Evolutionary conservation across 2,888 invertebrate genomes (phyloP).

Genomic region (Eurytoma adleriae): DNA sequence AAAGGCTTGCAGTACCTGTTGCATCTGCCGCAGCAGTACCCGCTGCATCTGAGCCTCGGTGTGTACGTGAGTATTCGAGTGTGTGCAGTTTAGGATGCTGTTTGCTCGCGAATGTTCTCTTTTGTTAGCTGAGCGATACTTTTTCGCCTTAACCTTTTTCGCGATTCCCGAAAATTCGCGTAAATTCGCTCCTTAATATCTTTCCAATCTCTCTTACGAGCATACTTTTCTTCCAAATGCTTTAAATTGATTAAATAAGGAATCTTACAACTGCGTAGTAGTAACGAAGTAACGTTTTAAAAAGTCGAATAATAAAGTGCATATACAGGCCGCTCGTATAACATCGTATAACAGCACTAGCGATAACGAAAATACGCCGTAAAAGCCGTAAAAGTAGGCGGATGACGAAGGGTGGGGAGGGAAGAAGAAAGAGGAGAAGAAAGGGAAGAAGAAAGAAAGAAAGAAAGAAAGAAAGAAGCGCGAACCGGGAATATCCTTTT

Average conservation of each 20-base stretch:
- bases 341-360: slow-evolving; percentile 42
- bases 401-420: not conserved
- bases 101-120: too few relatives aligned
- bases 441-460: slow-evolving; percentile 20
- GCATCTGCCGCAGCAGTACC: slow-evolving; percentile 7
- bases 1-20: slow-evolving; percentile 42
- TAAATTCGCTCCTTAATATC: too few relatives aligned
- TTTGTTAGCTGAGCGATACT: not conserved
- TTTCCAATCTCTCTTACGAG: too few relatives aligned
- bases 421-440: not conserved
- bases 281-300: too few relatives aligned
- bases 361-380: slow-evolving; percentile 54
- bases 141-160: too few relatives aligned
- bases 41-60: not conserved
- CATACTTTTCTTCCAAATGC: too few relatives aligned
- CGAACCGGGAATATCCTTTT: slow-evolving; percentile 52
- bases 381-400: slow-evolving; percentile 36
- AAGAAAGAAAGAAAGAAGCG: slow-evolving; percentile 10
- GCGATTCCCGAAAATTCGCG: too few relatives aligned
- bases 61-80: too few relatives aligned
- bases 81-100: too few relatives aligned
- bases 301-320: slow-evolving; percentile 17
- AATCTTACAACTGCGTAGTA: too few relatives aligned
- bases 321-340: not conserved
- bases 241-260: too few relatives aligned